Evolutionary conservation across 2,888 invertebrate species (phyloP).

Genomic region (Tineola bisselliella): DNA sequence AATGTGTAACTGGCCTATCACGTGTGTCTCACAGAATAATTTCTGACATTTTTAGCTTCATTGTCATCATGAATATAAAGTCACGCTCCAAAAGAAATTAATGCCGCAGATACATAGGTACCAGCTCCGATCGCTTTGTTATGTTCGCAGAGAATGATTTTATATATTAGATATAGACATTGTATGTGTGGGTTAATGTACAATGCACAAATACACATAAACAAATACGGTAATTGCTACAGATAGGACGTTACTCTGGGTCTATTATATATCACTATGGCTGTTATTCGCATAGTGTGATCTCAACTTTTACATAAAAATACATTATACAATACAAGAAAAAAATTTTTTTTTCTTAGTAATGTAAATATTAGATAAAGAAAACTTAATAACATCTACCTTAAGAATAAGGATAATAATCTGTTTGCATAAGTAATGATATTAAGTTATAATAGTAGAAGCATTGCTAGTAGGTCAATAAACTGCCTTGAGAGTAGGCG

Average conservation of each 20-base stretch:
- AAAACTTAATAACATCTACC: no score
- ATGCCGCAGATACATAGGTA: constrained; percentile 38
- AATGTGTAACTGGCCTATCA: constrained; percentile 29
- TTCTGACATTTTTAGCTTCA: constrained; percentile 62
- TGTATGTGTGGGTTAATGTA: not conserved
- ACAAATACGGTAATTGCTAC: not conserved
- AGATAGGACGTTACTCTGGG: not conserved
- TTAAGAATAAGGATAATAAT: no score
- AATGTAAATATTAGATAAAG: no score
- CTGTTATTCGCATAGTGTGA: no score
- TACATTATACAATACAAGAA: no score
- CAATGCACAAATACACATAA: not conserved
- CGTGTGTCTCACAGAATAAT: constrained; percentile 64
- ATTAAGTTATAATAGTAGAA: not conserved
- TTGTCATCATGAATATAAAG: constrained; percentile 57
- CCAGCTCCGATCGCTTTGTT: constrained; percentile 24
- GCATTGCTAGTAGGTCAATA: constrained; percentile 5
- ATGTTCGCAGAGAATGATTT: constrained; percentile 19
- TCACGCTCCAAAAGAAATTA: constrained; percentile 66
- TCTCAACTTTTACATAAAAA: no score
- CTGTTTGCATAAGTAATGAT: no score
- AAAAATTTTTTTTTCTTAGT: no score
- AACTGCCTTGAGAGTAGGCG: not conserved
- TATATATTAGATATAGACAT: constrained; percentile 2
- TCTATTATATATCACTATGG: no score